Percentiles rank a stretch among this genome's conserved stretches.
Evolutionary conservation across 2,113 vertebrate species (phyloP).

Genomic region (Daboia siamensis): DNA sequence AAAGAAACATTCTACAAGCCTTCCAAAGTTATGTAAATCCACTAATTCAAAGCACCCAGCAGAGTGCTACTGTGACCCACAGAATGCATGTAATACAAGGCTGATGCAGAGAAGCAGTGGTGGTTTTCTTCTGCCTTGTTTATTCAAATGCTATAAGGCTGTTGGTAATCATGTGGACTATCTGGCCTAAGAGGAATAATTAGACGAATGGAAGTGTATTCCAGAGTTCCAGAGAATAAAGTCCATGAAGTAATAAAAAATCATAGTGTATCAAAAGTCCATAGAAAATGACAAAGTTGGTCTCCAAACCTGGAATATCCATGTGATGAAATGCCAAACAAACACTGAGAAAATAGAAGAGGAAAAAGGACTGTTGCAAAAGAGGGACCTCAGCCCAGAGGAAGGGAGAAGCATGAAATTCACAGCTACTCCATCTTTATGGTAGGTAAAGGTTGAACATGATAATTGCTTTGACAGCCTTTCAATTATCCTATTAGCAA

Average conservation of each 20-base stretch:
- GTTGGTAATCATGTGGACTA: not conserved
- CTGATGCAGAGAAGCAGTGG: not conserved
- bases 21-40: not conserved
- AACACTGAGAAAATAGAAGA: not conserved
- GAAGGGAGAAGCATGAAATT: not conserved
- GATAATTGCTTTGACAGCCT: not conserved
- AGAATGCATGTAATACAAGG: not conserved
- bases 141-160: not conserved
- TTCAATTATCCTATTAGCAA: not conserved
- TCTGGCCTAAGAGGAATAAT: not conserved
- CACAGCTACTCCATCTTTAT: not conserved
- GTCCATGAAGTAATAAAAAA: not conserved
- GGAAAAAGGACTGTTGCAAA: not conserved
- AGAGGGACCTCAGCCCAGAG: not conserved
- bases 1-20: not conserved
- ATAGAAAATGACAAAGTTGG: not conserved
- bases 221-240: not conserved
- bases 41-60: not conserved
- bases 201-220: not conserved
- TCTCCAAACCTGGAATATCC: not conserved
- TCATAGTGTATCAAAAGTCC: not conserved
- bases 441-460: not conserved
- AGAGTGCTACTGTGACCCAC: not conserved
- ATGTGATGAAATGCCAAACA: not conserved
- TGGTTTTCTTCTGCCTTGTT: not conserved